Evolutionary conservation across 2,797 vertebrate genomes (phyloP).

Genomic region (Odontamblyopus rebecca): DNA sequence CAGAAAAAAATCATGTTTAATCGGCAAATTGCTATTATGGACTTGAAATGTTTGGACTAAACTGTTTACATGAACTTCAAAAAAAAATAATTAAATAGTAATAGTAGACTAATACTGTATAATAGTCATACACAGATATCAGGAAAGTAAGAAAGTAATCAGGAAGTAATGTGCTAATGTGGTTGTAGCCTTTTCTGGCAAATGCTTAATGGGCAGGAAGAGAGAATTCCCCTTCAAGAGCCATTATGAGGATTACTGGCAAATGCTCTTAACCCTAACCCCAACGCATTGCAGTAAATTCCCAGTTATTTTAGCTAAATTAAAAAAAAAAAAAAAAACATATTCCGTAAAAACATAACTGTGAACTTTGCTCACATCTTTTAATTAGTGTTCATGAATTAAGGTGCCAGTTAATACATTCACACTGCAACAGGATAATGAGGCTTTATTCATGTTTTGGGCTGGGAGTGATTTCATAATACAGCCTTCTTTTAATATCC

Average conservation of each 20-base stretch:
- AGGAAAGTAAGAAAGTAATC: not conserved
- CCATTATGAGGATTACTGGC: not conserved
- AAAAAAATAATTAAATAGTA: not conserved
- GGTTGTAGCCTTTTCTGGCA: conserved; percentile 3
- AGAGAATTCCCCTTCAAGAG: not conserved
- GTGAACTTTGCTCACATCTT: not conserved
- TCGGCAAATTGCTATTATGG: not conserved
- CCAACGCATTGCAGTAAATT: not conserved
- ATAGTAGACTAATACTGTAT: conserved; percentile 1
- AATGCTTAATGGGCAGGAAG: not conserved
- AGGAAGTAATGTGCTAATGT: not conserved
- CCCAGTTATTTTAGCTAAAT: too few species aligned
- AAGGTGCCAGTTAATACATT: conserved; percentile 46
- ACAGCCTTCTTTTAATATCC: conserved; percentile 27
- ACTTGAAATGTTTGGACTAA: not conserved
- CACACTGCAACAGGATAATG: conserved; percentile 65
- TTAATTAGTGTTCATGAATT: conserved; percentile 40
- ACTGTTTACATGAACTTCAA: not conserved
- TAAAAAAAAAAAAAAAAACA: too few species aligned
- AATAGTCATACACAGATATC: conserved; percentile 2
- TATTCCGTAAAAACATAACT: not conserved
- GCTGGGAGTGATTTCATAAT: conserved; percentile 28
- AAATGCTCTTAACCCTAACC: not conserved
- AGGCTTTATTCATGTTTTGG: conserved; percentile 39
- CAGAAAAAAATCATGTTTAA: not conserved